phyloP scores from a whole-genome alignment of 2,797 vertebrate species.

The Argya squamiceps region DNA sequence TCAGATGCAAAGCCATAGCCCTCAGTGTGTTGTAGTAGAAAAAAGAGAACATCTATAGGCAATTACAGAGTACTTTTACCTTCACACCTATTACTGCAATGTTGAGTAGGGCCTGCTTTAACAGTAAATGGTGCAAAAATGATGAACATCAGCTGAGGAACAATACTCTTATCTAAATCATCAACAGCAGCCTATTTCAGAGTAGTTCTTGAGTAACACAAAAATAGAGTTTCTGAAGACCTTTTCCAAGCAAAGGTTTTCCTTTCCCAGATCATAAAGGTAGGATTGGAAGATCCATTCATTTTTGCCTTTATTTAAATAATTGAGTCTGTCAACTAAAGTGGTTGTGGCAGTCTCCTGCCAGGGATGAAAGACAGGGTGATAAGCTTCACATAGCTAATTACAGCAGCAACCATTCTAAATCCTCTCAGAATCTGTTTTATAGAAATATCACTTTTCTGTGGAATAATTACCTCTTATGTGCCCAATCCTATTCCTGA shows the following conservation, averaged over 20 bases:
- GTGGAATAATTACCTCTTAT: conserved; percentile 23
- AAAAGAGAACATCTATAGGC: neutral
- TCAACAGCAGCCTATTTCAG: neutral
- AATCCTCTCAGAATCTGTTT: conserved; percentile 31
- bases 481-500: conserved; percentile 34
- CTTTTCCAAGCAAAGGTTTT: neutral
- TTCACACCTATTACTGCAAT: neutral
- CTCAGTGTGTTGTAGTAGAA: neutral
- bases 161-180: neutral
- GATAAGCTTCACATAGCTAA: conserved; percentile 17
- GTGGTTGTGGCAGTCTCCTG: neutral
- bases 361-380: neutral
- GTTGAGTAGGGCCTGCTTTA: neutral
- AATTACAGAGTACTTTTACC: neutral
- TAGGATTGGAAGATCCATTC: neutral
- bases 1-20: neutral
- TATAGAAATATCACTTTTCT: conserved; percentile 13
- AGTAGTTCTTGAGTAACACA: neutral
- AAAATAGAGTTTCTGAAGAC: neutral
- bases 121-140: neutral
- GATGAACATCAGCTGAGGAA: neutral
- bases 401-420: conserved; percentile 26
- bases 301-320: conserved; percentile 19
- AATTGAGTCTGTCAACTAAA: conserved; percentile 3
- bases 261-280: neutral